phyloP scores from a whole-genome alignment of 2,797 vertebrate species.

The Aulostomus chinensis region DNA sequence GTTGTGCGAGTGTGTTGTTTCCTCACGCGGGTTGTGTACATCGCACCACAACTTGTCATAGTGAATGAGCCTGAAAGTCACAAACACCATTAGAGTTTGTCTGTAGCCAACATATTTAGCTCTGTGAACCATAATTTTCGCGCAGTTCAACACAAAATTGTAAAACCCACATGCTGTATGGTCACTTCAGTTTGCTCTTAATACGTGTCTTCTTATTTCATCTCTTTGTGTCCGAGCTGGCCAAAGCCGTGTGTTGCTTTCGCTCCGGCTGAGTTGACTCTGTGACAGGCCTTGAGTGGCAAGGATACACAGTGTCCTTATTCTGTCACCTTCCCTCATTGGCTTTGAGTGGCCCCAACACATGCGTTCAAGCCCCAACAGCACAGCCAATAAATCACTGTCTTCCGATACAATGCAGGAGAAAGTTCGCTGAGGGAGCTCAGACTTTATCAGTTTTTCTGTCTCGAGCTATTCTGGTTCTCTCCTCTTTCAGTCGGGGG shows the following conservation, averaged over 20 bases:
- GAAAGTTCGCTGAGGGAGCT: constrained; percentile 65
- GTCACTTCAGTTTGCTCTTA: no score
- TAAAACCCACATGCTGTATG: no score
- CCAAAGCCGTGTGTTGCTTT: constrained; percentile 32
- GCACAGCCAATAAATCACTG: constrained; percentile 82
- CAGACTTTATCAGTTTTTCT: constrained; percentile 56
- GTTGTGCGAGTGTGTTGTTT: no score
- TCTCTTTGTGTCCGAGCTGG: constrained; percentile 25
- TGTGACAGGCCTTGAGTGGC: constrained; percentile 67
- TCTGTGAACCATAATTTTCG: no score
- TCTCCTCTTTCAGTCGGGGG: constrained; percentile 21
- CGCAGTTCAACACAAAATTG: no score
- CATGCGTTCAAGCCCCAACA: constrained; percentile 65
- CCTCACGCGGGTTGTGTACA: background rate
- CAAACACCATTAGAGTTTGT: constrained; percentile 7
- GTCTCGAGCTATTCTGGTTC: constrained; percentile 46
- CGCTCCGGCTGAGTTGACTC: constrained; percentile 51
- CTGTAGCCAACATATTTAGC: no score
- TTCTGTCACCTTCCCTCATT: constrained; percentile 79
- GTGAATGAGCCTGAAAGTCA: constrained; percentile 41
- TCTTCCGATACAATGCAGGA: constrained; percentile 61
- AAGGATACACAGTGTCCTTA: constrained; percentile 74
- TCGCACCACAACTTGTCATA: constrained; percentile 9
- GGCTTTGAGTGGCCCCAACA: constrained; percentile 72
- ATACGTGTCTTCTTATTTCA: no score